Evolutionary conservation across 1,140 invertebrate species (phyloP).

Genomic region (Bombus confusus): DNA sequence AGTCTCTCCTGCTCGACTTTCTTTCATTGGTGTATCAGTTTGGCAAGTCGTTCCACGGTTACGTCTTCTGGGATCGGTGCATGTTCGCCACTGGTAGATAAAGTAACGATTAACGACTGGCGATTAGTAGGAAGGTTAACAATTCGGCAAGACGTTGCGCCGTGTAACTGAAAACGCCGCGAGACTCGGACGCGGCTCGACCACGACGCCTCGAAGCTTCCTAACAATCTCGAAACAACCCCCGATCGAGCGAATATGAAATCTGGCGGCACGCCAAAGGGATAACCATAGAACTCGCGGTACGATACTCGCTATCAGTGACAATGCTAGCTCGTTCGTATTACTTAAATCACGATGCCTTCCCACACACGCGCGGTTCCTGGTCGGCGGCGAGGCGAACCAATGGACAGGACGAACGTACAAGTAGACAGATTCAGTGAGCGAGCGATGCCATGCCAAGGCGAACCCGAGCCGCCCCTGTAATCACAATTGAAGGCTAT

Average conservation of each 20-base stretch:
- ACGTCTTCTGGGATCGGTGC: not conserved
- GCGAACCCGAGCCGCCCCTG: constrained; percentile 80
- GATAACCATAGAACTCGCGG: not conserved
- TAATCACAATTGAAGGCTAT: constrained; percentile 84
- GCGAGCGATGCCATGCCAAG: constrained; percentile 67
- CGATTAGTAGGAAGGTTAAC: rapidly evolving
- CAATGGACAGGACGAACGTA: constrained; percentile 58
- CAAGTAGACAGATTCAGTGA: constrained; percentile 66
- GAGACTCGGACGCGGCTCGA: too few species aligned
- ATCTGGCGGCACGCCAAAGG: too few species aligned
- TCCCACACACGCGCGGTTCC: constrained; percentile 50
- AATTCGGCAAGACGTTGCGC: too few species aligned
- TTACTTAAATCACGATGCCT: constrained; percentile 65
- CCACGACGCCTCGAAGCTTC: too few species aligned
- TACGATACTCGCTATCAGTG: constrained; percentile 27
- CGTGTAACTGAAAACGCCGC: too few species aligned
- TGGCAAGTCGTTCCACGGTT: constrained; percentile 13
- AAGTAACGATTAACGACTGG: too few species aligned
- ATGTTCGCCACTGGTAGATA: not conserved
- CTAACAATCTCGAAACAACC: not conserved
- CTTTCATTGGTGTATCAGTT: too few species aligned
- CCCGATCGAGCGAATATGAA: not conserved
- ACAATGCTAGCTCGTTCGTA: constrained; percentile 45
- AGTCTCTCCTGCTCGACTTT: not conserved
- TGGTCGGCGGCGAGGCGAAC: constrained; percentile 44